Evolutionary conservation across 2,113 vertebrate genomes (phyloP).

Genomic region (Elephas maximus): DNA sequence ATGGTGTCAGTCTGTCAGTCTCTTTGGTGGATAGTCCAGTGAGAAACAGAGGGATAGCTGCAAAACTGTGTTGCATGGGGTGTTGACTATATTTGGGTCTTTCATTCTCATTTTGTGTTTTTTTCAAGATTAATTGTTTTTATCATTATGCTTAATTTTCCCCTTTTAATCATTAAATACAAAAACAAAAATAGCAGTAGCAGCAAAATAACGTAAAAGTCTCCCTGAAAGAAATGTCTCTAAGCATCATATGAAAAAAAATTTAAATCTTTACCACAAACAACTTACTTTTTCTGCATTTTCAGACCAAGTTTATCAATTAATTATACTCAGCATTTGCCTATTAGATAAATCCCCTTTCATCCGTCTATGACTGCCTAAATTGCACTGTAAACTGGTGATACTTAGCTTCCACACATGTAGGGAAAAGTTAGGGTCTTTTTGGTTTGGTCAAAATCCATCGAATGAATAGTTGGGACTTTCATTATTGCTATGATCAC

Average conservation of each 20-base stretch:
- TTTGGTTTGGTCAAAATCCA: neutral
- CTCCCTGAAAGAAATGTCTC: neutral
- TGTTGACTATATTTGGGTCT: neutral
- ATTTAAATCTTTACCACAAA: neutral
- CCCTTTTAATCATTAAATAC: neutral
- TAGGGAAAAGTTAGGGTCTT: neutral
- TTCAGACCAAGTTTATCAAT: neutral
- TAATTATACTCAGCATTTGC: neutral
- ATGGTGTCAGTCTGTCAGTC: neutral
- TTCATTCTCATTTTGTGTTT: neutral
- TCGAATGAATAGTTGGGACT: neutral
- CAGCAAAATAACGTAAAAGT: neutral
- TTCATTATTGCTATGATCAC: neutral
- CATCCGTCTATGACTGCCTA: neutral
- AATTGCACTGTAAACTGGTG: neutral
- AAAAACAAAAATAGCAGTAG: neutral
- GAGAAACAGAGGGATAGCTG: neutral
- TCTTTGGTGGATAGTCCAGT: neutral
- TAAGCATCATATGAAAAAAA: neutral
- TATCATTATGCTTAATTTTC: neutral
- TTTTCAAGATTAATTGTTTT: slow-evolving; percentile 8
- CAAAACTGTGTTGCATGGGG: neutral
- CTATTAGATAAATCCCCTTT: neutral
- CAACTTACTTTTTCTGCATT: neutral
- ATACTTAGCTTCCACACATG: neutral